phyloP scores from a whole-genome alignment of 1,140 invertebrate species.

The Eriocheir sinensis region DNA sequence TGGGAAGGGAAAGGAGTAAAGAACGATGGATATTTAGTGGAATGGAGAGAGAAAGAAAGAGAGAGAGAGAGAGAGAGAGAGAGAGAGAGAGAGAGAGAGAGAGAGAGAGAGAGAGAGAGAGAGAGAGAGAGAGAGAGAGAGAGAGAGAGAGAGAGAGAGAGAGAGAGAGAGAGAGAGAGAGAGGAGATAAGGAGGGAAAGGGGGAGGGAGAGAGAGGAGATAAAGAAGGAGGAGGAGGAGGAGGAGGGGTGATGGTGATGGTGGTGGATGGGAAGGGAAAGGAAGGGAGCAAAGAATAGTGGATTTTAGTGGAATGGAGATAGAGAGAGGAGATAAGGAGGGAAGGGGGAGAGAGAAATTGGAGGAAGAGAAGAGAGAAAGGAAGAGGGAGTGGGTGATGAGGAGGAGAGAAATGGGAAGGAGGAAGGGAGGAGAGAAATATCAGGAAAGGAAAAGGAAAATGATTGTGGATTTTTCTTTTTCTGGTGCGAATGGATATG shows the following conservation, averaged over 20 bases:
- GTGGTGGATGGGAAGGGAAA: not conserved
- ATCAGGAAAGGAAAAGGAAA: too few species aligned
- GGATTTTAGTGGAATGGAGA: not conserved
- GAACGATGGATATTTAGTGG: not conserved
- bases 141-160: constrained; percentile 22
- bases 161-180: too few species aligned
- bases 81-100: not conserved
- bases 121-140: not conserved
- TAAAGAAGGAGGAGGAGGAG: not conserved
- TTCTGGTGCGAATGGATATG: too few species aligned
- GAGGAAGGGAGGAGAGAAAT: too few species aligned
- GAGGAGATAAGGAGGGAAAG: too few species aligned
- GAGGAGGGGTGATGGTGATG: not conserved
- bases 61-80: not conserved
- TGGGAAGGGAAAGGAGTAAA: not conserved
- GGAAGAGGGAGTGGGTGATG: not conserved
- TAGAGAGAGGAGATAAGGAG: not conserved
- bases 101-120: not conserved
- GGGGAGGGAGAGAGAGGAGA: not conserved
- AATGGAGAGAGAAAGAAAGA: not conserved
- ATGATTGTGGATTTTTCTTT: too few species aligned
- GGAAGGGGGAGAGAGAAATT: not conserved
- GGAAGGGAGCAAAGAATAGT: not conserved
- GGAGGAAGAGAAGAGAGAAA: not conserved
- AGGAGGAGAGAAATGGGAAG: too few species aligned